Evolutionary conservation across 2,113 vertebrate species (phyloP).

Genomic region (Cathartes aura): DNA sequence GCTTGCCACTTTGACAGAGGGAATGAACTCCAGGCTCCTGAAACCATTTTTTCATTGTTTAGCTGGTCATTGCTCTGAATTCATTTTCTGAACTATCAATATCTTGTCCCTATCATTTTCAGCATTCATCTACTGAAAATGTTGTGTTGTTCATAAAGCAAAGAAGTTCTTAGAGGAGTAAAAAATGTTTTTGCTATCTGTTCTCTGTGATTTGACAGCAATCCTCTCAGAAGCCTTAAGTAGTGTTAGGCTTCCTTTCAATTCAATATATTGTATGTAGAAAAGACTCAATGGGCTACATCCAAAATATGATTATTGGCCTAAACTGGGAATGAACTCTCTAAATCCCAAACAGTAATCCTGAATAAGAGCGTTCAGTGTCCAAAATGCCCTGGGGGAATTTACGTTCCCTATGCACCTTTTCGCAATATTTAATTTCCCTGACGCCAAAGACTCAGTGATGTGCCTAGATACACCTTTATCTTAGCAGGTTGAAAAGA

Average conservation of each 20-base stretch:
- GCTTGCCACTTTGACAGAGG: background rate
- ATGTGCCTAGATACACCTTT: background rate
- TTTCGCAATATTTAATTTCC: background rate
- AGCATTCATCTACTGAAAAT: background rate
- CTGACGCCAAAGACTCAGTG: background rate
- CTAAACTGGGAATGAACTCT: background rate
- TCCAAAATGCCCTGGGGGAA: background rate
- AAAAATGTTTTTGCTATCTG: background rate
- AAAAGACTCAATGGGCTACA: background rate
- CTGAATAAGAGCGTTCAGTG: background rate
- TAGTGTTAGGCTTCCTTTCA: background rate
- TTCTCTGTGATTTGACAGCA: background rate
- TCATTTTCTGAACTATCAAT: background rate
- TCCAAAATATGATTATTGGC: background rate
- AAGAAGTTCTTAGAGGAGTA: background rate
- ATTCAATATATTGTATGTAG: background rate
- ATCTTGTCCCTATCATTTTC: constrained; percentile 1
- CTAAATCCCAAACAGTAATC: background rate
- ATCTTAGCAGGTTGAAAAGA: background rate
- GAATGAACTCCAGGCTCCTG: background rate
- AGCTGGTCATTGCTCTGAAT: background rate
- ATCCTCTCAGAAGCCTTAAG: background rate
- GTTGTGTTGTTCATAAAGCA: background rate
- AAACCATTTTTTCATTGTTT: constrained; percentile 22
- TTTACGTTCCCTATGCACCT: background rate